phyloP scores from a whole-genome alignment of 2,888 invertebrate genomes.

The Syrista parreyssii region DNA sequence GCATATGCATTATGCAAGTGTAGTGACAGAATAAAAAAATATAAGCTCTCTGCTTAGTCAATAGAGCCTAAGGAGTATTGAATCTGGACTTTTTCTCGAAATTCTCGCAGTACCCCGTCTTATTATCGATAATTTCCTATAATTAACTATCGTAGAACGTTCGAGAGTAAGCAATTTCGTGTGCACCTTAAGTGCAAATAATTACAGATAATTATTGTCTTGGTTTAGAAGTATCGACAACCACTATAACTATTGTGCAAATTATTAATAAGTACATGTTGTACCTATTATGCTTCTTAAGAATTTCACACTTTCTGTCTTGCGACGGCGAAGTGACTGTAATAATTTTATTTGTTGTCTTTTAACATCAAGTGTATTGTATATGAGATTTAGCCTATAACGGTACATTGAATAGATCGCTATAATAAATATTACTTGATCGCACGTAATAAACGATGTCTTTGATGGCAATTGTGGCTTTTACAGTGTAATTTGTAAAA shows the following conservation, averaged over 20 bases:
- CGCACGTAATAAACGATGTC: background rate
- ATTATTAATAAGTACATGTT: background rate
- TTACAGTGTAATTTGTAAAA: background rate
- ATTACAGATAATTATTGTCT: background rate
- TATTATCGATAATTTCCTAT: background rate
- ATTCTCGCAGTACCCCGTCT: background rate
- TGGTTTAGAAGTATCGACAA: background rate
- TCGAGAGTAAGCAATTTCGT: background rate
- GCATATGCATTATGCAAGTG: background rate
- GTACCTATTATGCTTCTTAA: background rate
- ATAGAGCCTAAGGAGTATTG: background rate
- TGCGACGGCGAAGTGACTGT: background rate
- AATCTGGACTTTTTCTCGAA: background rate
- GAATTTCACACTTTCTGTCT: background rate
- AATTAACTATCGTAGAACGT: background rate
- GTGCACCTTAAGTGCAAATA: background rate
- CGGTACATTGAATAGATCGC: background rate
- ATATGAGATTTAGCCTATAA: background rate
- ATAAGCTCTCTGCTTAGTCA: background rate
- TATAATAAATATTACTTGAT: background rate
- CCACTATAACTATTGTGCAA: background rate
- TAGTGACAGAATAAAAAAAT: background rate
- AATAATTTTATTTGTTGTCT: background rate
- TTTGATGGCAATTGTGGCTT: background rate
- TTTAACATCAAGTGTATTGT: background rate